A percentile compares a stretch with the other conserved stretches of the same genome.
Conservation (phyloP, 1,140 invertebrate genomes). For the Pollicipes pollicipes region DNA sequence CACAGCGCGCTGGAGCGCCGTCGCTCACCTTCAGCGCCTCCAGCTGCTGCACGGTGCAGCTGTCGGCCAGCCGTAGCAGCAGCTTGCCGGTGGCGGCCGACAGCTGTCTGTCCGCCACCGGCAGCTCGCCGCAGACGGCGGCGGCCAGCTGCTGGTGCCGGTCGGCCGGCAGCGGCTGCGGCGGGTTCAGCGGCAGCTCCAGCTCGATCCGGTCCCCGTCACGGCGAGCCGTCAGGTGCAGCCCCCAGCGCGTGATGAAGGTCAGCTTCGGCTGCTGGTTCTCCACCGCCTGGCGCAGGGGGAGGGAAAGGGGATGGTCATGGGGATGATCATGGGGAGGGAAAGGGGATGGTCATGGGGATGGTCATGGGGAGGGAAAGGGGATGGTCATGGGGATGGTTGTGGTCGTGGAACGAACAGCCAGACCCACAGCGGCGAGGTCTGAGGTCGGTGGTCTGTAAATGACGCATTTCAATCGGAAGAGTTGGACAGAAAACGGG, state of each 20-base stretch:
- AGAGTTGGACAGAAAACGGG: too few species aligned
- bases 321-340: too few species aligned
- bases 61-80: neutral
- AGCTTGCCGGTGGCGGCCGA: neutral
- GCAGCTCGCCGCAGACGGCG: neutral
- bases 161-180: slow-evolving; percentile 4
- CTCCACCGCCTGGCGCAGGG: neutral
- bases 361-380: too few species aligned
- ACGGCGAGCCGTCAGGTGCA: neutral
- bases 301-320: too few species aligned
- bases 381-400: too few species aligned
- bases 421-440: too few species aligned
- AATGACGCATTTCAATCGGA: too few species aligned
- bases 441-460: too few species aligned
- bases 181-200: slow-evolving; percentile 8
- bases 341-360: too few species aligned
- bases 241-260: neutral
- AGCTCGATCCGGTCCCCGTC: slow-evolving; percentile 6
- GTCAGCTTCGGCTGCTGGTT: neutral
- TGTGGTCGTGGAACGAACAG: too few species aligned
- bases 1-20: too few species aligned
- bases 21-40: neutral
- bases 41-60: neutral
- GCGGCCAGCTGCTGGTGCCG: neutral
- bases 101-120: neutral